These are phyloP conservation scores for Scarus forsteni DNA, from an alignment of 2,797 vertebrate genomes.

Conservation along the genomic window DNA sequence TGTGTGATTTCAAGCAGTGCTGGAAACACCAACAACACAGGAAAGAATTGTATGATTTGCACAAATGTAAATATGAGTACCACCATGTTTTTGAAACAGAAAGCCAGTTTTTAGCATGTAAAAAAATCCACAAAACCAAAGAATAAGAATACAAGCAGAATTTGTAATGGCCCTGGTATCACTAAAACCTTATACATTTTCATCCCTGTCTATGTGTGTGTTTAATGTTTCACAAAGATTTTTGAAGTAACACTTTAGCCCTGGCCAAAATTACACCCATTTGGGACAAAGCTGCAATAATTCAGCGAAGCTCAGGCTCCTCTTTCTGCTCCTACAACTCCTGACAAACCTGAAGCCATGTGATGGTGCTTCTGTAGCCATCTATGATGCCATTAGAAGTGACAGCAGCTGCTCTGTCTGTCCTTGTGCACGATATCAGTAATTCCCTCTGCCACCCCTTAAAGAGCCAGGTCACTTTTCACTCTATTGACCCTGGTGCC, in stretches of 20 bases:
- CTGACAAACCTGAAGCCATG: constrained; percentile 48
- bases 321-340: constrained; percentile 45
- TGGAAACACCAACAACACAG: no score
- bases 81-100: no score
- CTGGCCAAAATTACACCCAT: constrained; percentile 26
- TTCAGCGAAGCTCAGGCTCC: constrained; percentile 35
- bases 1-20: no score
- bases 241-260: constrained; percentile 13
- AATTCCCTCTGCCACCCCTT: constrained; percentile 68
- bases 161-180: no score
- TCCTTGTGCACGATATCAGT: constrained; percentile 68
- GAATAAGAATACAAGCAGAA: no score
- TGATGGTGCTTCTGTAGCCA: constrained; percentile 61
- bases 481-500: constrained; percentile 56
- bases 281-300: constrained; percentile 20
- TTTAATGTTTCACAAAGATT: neutral
- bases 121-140: no score
- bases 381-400: constrained; percentile 81
- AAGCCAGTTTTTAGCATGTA: no score
- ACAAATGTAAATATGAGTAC: no score
- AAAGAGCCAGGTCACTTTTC: constrained; percentile 75
- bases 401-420: constrained; percentile 80
- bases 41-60: no score
- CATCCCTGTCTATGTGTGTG: neutral
- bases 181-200: no score